Evolutionary conservation across 2,113 vertebrate species (phyloP).

Genomic region (Macrotis lagotis): DNA sequence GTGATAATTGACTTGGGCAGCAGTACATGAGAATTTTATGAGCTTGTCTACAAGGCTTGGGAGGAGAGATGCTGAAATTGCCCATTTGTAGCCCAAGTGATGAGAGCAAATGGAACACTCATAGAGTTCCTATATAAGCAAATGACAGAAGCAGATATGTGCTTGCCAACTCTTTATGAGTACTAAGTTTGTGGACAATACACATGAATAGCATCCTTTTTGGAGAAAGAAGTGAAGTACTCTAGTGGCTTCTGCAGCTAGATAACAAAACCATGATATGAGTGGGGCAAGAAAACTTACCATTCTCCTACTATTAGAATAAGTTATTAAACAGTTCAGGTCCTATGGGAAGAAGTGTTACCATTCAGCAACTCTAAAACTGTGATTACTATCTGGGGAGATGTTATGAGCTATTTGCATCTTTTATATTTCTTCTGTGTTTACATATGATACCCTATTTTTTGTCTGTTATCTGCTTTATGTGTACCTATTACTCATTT

Average conservation of each 20-base stretch:
- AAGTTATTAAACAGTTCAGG: background rate
- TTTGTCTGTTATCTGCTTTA: background rate
- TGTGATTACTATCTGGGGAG: background rate
- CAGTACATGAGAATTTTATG: background rate
- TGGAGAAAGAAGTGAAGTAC: background rate
- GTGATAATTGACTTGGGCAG: background rate
- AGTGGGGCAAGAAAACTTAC: background rate
- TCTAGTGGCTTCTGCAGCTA: background rate
- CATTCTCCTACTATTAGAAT: background rate
- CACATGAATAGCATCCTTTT: background rate
- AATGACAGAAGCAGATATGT: background rate
- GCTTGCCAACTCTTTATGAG: background rate
- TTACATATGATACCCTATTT: background rate
- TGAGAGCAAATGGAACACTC: background rate
- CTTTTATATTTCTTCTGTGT: background rate
- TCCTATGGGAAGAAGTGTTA: background rate
- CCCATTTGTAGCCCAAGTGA: background rate
- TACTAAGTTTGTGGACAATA: background rate
- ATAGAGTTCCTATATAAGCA: background rate
- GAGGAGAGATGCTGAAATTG: background rate
- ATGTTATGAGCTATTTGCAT: background rate
- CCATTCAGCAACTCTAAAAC: background rate
- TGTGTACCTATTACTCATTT: background rate
- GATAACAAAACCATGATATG: background rate
- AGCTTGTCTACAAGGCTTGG: background rate